Evolutionary conservation across 2,888 invertebrate species (phyloP), one percentile per base, ranked within the genome.

Genomic region (Eristalis arbustorum): DNA sequence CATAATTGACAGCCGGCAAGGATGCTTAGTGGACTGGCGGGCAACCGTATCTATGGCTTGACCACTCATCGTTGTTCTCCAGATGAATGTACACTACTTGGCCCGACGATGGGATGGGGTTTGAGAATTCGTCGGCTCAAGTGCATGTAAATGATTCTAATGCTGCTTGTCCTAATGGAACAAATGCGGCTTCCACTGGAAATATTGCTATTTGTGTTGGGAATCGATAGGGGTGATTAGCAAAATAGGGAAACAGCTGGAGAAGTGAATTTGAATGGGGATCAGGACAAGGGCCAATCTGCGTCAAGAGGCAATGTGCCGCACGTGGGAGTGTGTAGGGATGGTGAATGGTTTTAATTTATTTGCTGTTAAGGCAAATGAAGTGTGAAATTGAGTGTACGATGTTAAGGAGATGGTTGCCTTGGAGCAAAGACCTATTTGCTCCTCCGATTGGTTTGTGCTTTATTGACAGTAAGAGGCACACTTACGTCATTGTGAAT

Each of bases 131-230:
- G 37, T 10, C 31, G 49, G n/a, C 25, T 74, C 18, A 59, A 74
- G 74, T 66, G 64, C 57, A 56, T 66, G 74, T 64, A 37, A 66
- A 40, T 66, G 74, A 74, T 57, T 28, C 64, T 66, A 57, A 66
- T 74, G 57, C n/a, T 57, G 37, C 57, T 66, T 37, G 74, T 57
- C 22, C 57, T 66, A 66, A 37, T 71, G 71, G 71, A 61, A 40
- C 40, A 61, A 71, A 61, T 71, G 42, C 6, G 61, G 40, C 40
- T 42, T n/a, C 10, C 61, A 37, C 8, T 61, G 61, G 34, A 42
- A 71, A 61, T 28, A 40, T 61, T 74, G 64, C 13, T 22, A 57
- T 56, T 34, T 11, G 23, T 63, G 34, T 49, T 56, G 56, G 31
- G 42, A 64, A 73, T 73, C 56, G n/a, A 23, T 63, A 56, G 63